Percentiles rank a stretch among this genome's conserved stretches.
These are phyloP conservation scores for Micromesistius poutassou DNA, from an alignment of 2,797 vertebrate genomes.

Conservation along the genomic window DNA sequence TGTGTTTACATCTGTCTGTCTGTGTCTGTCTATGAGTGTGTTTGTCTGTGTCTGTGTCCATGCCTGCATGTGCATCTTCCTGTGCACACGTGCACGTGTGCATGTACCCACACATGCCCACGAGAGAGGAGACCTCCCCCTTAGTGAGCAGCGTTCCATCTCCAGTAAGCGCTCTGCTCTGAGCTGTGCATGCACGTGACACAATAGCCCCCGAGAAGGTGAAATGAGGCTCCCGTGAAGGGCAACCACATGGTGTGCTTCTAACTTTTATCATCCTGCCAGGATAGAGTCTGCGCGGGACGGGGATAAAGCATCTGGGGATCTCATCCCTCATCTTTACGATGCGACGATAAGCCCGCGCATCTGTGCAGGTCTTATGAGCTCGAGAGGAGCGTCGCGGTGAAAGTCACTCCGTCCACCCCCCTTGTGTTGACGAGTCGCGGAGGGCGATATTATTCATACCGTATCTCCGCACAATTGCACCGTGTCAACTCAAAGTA, in stretches of 20 bases:
- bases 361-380: conserved; percentile 16
- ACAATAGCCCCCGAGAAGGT: conserved; percentile 31
- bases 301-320: conserved; percentile 17
- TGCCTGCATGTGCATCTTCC: not conserved
- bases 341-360: conserved; percentile 36
- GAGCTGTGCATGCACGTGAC: conserved; percentile 24
- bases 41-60: not conserved
- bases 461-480: too few species aligned
- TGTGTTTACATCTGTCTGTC: not conserved
- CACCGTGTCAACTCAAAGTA: not conserved
- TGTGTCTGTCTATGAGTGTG: not conserved
- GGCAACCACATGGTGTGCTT: conserved; percentile 42
- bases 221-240: conserved; percentile 50
- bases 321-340: conserved; percentile 54
- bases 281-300: conserved; percentile 33
- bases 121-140: not conserved
- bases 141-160: conserved; percentile 1
- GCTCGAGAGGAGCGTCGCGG: not conserved
- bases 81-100: too few species aligned
- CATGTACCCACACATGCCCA: too few species aligned
- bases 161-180: conserved; percentile 2
- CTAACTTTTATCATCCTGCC: conserved; percentile 45
- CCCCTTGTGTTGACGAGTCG: too few species aligned
- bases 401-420: not conserved
- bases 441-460: too few species aligned